phyloP scores from a whole-genome alignment of 2,113 vertebrate species.

The Chionis minor region DNA sequence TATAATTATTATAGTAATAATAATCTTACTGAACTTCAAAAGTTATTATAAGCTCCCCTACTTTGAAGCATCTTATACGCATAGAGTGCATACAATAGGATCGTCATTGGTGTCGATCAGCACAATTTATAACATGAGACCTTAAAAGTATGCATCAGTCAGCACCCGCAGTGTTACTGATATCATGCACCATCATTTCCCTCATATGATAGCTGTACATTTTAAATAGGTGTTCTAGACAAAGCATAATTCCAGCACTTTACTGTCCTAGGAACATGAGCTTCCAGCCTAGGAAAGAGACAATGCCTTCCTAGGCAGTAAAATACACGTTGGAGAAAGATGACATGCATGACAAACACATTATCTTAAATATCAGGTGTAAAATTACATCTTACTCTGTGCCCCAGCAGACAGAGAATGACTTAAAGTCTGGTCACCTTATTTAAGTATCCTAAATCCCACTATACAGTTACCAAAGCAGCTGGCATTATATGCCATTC shows the following conservation, averaged over 20 bases:
- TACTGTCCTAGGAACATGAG: not conserved
- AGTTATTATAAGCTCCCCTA: not conserved
- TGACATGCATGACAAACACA: not conserved
- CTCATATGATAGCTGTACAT: not conserved
- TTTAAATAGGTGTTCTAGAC: not conserved
- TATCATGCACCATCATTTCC: not conserved
- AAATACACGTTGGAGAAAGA: not conserved
- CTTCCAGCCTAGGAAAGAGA: not conserved
- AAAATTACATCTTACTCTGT: constrained; percentile 3
- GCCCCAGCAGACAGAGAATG: not conserved
- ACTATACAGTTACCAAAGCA: not conserved
- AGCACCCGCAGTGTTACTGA: not conserved
- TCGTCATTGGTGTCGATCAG: not conserved
- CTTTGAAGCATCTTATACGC: accelerated
- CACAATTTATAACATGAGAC: not conserved
- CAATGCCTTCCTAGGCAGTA: not conserved
- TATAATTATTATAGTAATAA: not conserved
- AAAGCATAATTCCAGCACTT: not conserved
- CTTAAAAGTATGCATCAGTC: not conserved
- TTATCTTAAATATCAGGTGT: constrained; percentile 47
- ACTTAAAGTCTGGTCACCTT: not conserved
- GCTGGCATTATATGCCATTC: not conserved
- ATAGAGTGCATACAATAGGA: too few species aligned
- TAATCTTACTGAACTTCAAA: not conserved
- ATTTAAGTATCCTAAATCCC: not conserved